Conservation (phyloP, 1,140 invertebrate genomes). For the Danaus melanippus region DNA sequence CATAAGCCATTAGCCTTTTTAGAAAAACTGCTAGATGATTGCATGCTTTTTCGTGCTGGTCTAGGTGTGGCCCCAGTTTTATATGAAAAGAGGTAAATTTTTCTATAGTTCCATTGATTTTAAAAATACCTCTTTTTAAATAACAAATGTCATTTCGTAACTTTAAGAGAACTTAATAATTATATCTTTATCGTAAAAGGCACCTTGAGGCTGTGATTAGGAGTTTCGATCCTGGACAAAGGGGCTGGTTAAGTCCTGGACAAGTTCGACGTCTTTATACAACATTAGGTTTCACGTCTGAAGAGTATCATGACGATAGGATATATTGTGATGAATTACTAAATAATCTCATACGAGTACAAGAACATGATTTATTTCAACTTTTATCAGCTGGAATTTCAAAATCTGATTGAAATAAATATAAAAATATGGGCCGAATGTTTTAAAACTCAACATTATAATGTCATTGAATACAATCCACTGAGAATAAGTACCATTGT, state of each 20-base stretch:
- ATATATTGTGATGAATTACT: constrained; percentile 31
- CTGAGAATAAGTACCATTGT: too few species aligned
- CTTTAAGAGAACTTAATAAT: neutral
- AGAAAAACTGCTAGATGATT: constrained; percentile 50
- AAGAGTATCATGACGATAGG: constrained; percentile 32
- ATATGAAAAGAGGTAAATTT: constrained; percentile 45
- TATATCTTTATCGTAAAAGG: constrained; percentile 27
- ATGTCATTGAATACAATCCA: too few species aligned
- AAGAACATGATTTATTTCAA: constrained; percentile 43
- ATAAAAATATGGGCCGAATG: constrained; percentile 11
- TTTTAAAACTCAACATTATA: too few species aligned
- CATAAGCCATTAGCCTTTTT: constrained; percentile 41
- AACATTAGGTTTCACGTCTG: constrained; percentile 37
- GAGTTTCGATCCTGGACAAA: constrained; percentile 58
- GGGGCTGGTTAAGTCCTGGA: constrained; percentile 47
- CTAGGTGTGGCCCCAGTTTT: constrained; percentile 44
- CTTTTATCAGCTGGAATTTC: constrained; percentile 36
- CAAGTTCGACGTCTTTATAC: constrained; percentile 44
- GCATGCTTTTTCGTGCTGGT: constrained; percentile 55
- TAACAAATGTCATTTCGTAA: too few species aligned
- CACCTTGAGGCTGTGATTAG: constrained; percentile 55
- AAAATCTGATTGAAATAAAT: constrained; percentile 3
- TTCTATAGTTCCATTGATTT: neutral
- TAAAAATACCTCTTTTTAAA: too few species aligned
- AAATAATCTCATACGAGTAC: constrained; percentile 27